Percentiles rank a stretch among this genome's conserved stretches.
phyloP scores from a whole-genome alignment of 2,113 vertebrate genomes.

The Collichthys lucidus region DNA sequence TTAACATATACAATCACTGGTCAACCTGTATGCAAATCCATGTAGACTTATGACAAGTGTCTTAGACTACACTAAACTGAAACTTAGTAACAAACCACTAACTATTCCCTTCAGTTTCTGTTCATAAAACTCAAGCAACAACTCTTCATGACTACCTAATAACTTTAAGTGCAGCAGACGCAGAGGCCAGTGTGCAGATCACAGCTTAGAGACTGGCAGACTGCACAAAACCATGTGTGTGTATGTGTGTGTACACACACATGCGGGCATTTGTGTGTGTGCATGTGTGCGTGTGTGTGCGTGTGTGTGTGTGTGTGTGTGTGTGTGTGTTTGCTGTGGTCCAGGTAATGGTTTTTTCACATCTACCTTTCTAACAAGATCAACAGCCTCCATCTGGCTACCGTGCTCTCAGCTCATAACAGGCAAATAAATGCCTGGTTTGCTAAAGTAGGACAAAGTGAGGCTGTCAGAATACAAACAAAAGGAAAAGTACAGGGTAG shows the following conservation, averaged over 20 bases:
- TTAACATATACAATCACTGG: slow-evolving; percentile 36
- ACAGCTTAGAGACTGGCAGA: slow-evolving; percentile 36
- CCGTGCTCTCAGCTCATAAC: slow-evolving; percentile 65
- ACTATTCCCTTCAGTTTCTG: slow-evolving; percentile 19
- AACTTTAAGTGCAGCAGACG: slow-evolving; percentile 64
- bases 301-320: slow-evolving; percentile 51
- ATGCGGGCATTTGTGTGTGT: slow-evolving; percentile 34
- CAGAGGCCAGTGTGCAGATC: slow-evolving; percentile 27
- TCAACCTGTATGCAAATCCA: slow-evolving; percentile 47
- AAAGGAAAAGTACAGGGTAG: slow-evolving; percentile 8
- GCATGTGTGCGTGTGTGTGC: slow-evolving; percentile 31
- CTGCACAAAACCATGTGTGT: slow-evolving; percentile 22
- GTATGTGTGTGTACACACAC: slow-evolving; percentile 49
- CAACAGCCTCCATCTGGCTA: slow-evolving; percentile 84
- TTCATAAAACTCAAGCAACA: slow-evolving; percentile 26
- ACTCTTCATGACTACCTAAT: slow-evolving; percentile 33
- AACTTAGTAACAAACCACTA: not conserved
- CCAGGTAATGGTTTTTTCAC: slow-evolving; percentile 79
- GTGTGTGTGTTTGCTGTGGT: slow-evolving; percentile 75
- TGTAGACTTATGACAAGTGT: not conserved
- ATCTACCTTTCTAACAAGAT: slow-evolving; percentile 79
- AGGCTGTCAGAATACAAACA: slow-evolving; percentile 32
- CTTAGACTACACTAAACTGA: slow-evolving; percentile 1
- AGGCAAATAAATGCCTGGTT: slow-evolving; percentile 74
- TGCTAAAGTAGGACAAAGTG: slow-evolving; percentile 51